phyloP scores from a whole-genome alignment of 1,140 invertebrate species.

The Lasaia peninsularis region DNA sequence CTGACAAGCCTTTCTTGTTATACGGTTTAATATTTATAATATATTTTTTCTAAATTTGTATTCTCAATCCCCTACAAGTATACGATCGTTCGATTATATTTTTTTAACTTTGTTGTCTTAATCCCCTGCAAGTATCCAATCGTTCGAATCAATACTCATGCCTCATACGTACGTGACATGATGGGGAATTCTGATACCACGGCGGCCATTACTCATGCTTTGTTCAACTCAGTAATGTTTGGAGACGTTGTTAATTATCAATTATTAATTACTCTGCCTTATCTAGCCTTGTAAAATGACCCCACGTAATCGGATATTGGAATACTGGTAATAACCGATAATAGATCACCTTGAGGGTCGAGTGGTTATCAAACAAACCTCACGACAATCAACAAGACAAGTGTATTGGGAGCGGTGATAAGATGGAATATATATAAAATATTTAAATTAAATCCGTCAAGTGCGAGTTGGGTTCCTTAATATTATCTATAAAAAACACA shows the following conservation, averaged over 20 bases:
- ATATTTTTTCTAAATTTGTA: too few relatives aligned
- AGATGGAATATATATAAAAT: too few relatives aligned
- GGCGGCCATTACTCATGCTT: slow-evolving; percentile 3
- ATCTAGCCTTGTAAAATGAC: neutral
- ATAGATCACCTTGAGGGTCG: neutral
- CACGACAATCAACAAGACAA: too few relatives aligned
- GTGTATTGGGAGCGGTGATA: too few relatives aligned
- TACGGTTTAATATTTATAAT: too few relatives aligned
- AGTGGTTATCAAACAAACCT: too few relatives aligned
- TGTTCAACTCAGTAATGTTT: slow-evolving; percentile 5
- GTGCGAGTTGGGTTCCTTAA: too few relatives aligned
- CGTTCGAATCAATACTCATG: slow-evolving; percentile 7
- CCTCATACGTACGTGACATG: slow-evolving; percentile 5
- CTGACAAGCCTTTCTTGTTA: too few relatives aligned
- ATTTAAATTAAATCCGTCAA: too few relatives aligned
- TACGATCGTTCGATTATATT: too few relatives aligned
- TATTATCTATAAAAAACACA: too few relatives aligned
- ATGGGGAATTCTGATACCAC: neutral
- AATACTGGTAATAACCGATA: neutral
- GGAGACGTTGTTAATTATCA: slow-evolving; percentile 6
- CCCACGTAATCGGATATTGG: neutral
- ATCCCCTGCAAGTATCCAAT: neutral
- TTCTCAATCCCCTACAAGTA: too few relatives aligned
- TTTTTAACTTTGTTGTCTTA: neutral
- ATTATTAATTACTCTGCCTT: slow-evolving; percentile 3